These are phyloP conservation scores for Drosophila erecta DNA, from an alignment of 1,140 invertebrate species.

Conservation along the genomic window DNA sequence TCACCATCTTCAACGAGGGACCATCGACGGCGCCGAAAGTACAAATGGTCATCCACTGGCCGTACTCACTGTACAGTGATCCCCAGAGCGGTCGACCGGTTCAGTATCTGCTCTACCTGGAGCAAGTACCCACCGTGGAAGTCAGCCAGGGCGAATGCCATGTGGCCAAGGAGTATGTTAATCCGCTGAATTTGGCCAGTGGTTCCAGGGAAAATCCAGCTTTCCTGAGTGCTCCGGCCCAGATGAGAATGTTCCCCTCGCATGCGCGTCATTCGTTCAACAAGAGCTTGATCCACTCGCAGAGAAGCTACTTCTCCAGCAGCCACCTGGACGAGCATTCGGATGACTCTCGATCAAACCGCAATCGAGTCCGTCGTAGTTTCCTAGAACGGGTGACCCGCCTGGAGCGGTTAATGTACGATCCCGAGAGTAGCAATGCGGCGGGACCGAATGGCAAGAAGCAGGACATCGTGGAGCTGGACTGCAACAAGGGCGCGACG, in stretches of 20 bases:
- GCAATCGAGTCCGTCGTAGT: slow-evolving; percentile 86
- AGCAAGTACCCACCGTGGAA: slow-evolving; percentile 91
- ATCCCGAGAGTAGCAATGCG: slow-evolving; percentile 10
- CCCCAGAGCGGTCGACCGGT: slow-evolving; percentile 86
- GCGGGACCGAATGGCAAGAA: slow-evolving; percentile 86
- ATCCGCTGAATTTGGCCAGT: slow-evolving; percentile 88
- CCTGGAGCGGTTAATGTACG: slow-evolving; percentile 89
- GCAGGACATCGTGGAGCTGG: slow-evolving; percentile 91
- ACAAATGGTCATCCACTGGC: slow-evolving; percentile 94
- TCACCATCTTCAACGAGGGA: slow-evolving; percentile 93
- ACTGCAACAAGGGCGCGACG: slow-evolving; percentile 91
- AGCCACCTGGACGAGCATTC: not conserved
- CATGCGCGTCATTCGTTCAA: slow-evolving; percentile 19
- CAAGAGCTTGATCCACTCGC: slow-evolving; percentile 23
- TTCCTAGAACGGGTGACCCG: slow-evolving; percentile 89
- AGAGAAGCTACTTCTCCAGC: slow-evolving; percentile 22
- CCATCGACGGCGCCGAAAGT: slow-evolving; percentile 92
- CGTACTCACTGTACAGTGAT: slow-evolving; percentile 93
- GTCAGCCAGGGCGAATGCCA: slow-evolving; percentile 88
- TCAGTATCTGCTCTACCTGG: slow-evolving; percentile 96
- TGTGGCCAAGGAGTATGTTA: slow-evolving; percentile 86
- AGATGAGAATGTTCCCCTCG: slow-evolving; percentile 59
- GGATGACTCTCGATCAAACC: not conserved
- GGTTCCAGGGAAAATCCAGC: slow-evolving; percentile 74
- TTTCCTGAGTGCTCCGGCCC: slow-evolving; percentile 58